Evolutionary conservation across 2,888 invertebrate genomes (phyloP).

Genomic region (Microplitis manilae): DNA sequence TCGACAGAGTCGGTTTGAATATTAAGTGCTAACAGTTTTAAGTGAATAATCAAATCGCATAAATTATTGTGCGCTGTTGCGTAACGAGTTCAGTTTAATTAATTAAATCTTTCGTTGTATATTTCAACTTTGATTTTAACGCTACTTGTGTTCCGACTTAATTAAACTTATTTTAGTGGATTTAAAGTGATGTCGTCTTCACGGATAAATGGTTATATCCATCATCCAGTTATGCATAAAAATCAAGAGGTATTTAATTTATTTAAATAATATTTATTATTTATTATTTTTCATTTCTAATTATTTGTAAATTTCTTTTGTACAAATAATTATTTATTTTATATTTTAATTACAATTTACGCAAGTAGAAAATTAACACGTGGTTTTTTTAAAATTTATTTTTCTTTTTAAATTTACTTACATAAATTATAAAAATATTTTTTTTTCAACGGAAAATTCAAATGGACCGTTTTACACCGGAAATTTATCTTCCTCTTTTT

Average conservation of each 20-base stretch:
- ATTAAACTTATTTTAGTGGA: background rate
- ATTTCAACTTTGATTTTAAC: background rate
- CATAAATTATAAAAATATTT: no score
- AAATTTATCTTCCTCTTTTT: no score
- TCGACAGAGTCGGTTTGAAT: background rate
- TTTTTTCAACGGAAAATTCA: no score
- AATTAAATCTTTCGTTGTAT: background rate
- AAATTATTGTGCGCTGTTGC: background rate
- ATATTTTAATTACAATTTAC: background rate
- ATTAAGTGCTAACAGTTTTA: background rate
- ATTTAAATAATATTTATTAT: background rate
- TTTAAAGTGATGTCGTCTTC: background rate
- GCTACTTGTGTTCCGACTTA: background rate
- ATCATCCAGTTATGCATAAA: background rate
- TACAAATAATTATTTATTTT: background rate
- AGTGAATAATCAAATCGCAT: background rate
- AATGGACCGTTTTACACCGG: no score
- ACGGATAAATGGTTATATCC: background rate
- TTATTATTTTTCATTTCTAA: background rate
- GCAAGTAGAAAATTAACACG: background rate
- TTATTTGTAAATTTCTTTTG: background rate
- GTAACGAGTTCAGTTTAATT: background rate
- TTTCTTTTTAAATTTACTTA: no score
- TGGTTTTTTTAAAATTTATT: background rate
- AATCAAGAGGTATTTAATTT: background rate